Evolutionary conservation across 2,797 vertebrate genomes (phyloP).

Genomic region (Pristis pectinata): DNA sequence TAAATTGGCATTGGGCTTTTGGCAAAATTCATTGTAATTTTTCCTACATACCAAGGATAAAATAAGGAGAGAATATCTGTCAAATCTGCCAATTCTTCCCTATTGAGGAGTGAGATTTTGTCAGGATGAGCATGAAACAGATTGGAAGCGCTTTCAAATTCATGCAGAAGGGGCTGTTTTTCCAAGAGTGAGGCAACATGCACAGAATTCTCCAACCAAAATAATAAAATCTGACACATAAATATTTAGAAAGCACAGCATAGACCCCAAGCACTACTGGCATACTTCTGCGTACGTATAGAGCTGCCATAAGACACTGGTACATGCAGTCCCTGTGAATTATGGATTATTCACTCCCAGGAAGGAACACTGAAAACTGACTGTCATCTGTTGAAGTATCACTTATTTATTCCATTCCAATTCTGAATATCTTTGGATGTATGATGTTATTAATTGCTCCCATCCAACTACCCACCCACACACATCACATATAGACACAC

Average conservation of each 20-base stretch:
- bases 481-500: neutral
- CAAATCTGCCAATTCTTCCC: neutral
- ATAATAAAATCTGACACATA: neutral
- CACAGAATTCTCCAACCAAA: neutral
- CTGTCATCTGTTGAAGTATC: neutral
- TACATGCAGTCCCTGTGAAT: conserved; percentile 7
- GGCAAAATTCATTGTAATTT: neutral
- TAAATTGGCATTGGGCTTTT: neutral
- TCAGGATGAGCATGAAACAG: neutral
- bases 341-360: neutral
- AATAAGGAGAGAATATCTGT: neutral
- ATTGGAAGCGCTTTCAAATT: neutral
- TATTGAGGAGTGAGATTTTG: neutral
- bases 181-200: neutral
- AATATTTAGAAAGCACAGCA: neutral
- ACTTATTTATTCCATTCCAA: neutral
- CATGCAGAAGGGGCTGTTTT: neutral
- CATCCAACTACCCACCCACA: neutral
- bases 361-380: neutral
- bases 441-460: neutral
- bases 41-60: neutral
- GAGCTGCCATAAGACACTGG: neutral
- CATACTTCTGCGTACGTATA: neutral
- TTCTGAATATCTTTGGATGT: neutral
- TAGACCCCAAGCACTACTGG: neutral